These are phyloP conservation scores for Echeneis naucrates DNA, from an alignment of 2,797 vertebrate species.

Conservation along the genomic window DNA sequence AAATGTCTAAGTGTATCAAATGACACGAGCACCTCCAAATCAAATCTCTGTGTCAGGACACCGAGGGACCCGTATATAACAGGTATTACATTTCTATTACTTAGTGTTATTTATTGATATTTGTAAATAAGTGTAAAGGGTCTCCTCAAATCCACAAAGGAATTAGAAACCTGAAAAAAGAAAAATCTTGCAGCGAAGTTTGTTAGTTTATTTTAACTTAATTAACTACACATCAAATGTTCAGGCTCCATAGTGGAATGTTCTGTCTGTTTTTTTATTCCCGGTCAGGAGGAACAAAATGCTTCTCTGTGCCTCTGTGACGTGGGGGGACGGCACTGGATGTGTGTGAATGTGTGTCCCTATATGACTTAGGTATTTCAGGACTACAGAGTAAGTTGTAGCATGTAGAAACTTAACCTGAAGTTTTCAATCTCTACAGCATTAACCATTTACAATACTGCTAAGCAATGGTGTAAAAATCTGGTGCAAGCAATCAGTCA, in stretches of 20 bases:
- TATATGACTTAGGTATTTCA: background rate
- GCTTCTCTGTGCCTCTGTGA: background rate
- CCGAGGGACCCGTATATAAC: background rate
- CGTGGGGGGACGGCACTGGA: background rate
- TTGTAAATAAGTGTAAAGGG: background rate
- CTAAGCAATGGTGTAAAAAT: background rate
- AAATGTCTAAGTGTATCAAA: background rate
- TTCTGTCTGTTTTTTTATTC: background rate
- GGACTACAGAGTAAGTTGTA: background rate
- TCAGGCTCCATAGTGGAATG: background rate
- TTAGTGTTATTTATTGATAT: background rate
- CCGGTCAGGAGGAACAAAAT: background rate
- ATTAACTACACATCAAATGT: too few relatives aligned
- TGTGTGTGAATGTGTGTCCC: background rate
- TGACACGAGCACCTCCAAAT: background rate
- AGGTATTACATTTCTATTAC: background rate
- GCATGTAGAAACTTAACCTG: rapidly evolving
- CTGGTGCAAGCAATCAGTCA: background rate
- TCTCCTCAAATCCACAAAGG: background rate
- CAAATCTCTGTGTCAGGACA: background rate
- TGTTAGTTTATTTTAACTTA: too few relatives aligned
- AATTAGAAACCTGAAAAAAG: background rate
- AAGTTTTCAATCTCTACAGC: background rate
- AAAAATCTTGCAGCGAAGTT: background rate
- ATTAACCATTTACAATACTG: background rate